Conservation (phyloP, 2,113 vertebrate species). For the Pachyramphus minor region DNA sequence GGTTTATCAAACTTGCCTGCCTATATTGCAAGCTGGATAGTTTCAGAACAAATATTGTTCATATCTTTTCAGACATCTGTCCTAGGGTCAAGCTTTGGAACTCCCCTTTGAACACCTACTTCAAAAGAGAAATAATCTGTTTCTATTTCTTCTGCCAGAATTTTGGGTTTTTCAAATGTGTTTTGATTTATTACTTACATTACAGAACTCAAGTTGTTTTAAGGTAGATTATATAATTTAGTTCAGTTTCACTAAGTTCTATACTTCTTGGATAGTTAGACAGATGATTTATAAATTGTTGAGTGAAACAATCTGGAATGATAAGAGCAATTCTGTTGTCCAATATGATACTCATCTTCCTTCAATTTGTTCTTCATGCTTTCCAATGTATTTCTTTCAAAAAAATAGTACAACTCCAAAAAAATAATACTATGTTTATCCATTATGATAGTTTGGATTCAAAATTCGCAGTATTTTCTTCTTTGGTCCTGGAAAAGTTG, state of each 20-base stretch:
- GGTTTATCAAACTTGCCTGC: not conserved
- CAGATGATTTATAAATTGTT: not conserved
- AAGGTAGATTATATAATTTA: not conserved
- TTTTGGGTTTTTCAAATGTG: not conserved
- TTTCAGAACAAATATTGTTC: not conserved
- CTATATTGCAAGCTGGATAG: not conserved
- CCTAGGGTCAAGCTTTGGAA: not conserved
- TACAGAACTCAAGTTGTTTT: not conserved
- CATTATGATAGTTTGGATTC: not conserved
- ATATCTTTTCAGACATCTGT: not conserved
- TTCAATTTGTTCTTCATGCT: not conserved
- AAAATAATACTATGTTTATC: not conserved
- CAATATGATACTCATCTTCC: not conserved
- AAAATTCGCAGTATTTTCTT: not conserved
- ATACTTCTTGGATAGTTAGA: not conserved
- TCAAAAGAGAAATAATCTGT: not conserved
- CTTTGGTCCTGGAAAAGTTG: not conserved
- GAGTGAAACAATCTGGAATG: not conserved
- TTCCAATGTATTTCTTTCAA: not conserved
- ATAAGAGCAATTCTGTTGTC: not conserved
- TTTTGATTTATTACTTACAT: not conserved
- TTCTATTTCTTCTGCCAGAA: not conserved
- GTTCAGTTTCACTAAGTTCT: not conserved
- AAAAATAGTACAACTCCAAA: not conserved
- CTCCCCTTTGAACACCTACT: not conserved